These are phyloP conservation scores for Clamator glandarius DNA, from an alignment of 2,797 vertebrate species.

Conservation along the genomic window DNA sequence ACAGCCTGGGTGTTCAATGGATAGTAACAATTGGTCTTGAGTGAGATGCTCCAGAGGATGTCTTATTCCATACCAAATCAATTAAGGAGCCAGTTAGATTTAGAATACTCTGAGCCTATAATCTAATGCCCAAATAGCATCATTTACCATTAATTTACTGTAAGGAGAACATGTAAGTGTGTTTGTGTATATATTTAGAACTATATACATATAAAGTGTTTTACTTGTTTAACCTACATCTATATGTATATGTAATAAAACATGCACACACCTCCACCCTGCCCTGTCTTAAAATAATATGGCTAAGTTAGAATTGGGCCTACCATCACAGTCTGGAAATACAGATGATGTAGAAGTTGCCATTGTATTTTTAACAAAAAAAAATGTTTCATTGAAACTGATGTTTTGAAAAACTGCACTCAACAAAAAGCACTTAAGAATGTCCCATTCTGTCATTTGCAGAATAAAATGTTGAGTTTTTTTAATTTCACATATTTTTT, in stretches of 20 bases:
- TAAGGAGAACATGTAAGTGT: constrained; percentile 29
- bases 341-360: background rate
- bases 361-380: background rate
- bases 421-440: background rate
- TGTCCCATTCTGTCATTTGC: background rate
- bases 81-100: constrained; percentile 49
- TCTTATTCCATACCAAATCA: constrained; percentile 56
- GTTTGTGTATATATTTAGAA: constrained; percentile 48
- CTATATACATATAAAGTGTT: constrained; percentile 44
- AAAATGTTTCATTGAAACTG: background rate
- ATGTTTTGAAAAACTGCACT: background rate
- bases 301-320: background rate
- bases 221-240: constrained; percentile 52
- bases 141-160: constrained; percentile 37
- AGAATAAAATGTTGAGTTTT: background rate
- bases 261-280: constrained; percentile 11
- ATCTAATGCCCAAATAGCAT: constrained; percentile 53
- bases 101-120: constrained; percentile 52
- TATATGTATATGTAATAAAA: constrained; percentile 48
- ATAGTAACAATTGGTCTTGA: constrained; percentile 36
- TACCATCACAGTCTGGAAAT: background rate
- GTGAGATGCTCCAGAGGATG: background rate
- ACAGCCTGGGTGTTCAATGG: constrained; percentile 14
- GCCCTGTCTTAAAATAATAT: constrained; percentile 2
- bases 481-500: background rate